Evolutionary conservation across 2,888 invertebrate species (phyloP), one percentile per base, ranked within the genome.

Genomic region (Acronicta psi): DNA sequence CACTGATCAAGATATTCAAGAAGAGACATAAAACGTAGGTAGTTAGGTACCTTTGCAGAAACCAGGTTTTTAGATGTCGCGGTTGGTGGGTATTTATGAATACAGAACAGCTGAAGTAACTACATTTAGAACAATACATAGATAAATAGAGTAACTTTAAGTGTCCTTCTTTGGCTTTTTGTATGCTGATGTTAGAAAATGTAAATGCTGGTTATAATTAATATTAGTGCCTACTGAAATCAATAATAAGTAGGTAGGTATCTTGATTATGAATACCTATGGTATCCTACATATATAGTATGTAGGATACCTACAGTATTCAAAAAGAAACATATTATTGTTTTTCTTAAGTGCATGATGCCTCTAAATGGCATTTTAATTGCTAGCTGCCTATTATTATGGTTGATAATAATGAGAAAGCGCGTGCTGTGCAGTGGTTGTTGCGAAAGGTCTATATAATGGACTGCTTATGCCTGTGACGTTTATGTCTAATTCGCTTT

Each of bases 351-450:
- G 13, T 50, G 40, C 44, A 37, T 40, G 36, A 52, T 64, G 61
- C 50, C 38, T 59, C 46, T 69, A 47, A 10, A 3, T 43, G 60
- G 51, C 51, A 61, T 75, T 66, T 71, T 69, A 71, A 71, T 72
- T 68, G 56, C 49, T 57, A 31, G 56, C 58, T 59, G 52, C 50
- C 46, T 68, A 56, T 71, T 72, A 69, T 59, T 68, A 59, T 57
- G 42, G 71, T 71, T 73, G 44, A 59, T 77, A 74, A 69, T 73
- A 76, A 67, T 72, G 71, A 64, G 74, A 81, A 78, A 81, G 79
- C 68, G 75, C 66, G 59, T 60, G 67, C 68, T 77, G 70, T 71
- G 61, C 77, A 74, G 77, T 70, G 53, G 65, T 69, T 69, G 65
- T 80, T 79, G 69, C 74, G 58, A 73, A 75, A 80, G 63, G 46